Conservation (phyloP, 64 coral and sea anemone species). For the Catalaphyllia jardinei region DNA sequence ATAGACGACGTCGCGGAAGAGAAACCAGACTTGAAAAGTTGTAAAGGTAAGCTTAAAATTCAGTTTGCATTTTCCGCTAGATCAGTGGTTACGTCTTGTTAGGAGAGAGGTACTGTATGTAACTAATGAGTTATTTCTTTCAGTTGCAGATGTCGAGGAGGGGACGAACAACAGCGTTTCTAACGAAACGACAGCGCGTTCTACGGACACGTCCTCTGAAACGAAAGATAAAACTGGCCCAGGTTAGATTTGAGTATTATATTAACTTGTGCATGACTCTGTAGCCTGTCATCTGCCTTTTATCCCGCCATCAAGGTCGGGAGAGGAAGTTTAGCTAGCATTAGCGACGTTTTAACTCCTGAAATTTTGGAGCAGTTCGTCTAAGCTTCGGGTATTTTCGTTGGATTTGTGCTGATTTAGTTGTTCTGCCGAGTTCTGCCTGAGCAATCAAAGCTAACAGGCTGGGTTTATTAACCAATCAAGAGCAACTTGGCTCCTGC, state of each 20-base stretch:
- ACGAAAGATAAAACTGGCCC: background rate
- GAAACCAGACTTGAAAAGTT: background rate
- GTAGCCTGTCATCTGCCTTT: background rate
- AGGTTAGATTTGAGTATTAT: background rate
- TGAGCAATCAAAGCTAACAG: too few relatives aligned
- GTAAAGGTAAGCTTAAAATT: background rate
- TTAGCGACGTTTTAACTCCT: too few relatives aligned
- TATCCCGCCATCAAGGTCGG: background rate
- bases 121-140: background rate
- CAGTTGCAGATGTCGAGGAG: background rate
- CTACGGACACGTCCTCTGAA: background rate
- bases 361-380: too few relatives aligned
- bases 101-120: too few relatives aligned
- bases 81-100: too few relatives aligned
- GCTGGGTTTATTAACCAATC: too few relatives aligned
- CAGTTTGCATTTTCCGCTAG: background rate
- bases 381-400: too few relatives aligned
- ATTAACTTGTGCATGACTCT: background rate
- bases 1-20: background rate
- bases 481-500: too few relatives aligned
- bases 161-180: background rate
- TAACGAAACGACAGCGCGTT: background rate
- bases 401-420: too few relatives aligned
- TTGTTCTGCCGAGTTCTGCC: too few relatives aligned
- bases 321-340: too few relatives aligned